Evolutionary conservation across 2,888 invertebrate genomes (phyloP), one percentile per base, ranked within the genome.

Genomic region (Caenorhabditis macrosperma): DNA sequence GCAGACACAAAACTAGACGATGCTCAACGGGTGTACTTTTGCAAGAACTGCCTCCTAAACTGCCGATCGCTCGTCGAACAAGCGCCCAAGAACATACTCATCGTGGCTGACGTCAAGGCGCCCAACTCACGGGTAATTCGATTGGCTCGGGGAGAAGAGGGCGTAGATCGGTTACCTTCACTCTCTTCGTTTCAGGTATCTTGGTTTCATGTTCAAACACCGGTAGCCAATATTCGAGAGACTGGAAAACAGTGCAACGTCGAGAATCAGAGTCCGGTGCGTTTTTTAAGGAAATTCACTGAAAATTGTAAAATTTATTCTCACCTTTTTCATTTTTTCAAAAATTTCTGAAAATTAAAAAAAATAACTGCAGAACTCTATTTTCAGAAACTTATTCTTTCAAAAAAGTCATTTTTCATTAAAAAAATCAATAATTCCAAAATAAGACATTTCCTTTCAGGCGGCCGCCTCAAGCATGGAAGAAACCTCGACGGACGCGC

Each of bases 401-500:
- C 38, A 30, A 10, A 26, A 17, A 38, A 59, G 10, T n/a, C n/a
- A n/a, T n/a, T n/a, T 44, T 41, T 46, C 41, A 20, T n/a, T 46
- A 30, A 38, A 30, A 30, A 12, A 52, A n/a, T n/a, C n/a, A n/a
- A n/a, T n/a, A n/a, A 41, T 17, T 35, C 24, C 35, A 9, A 17
- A 22, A 10, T 17, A n/a, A 9, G 7, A 33, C 2, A 35, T 41
- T 15, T 15, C 17, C 4, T 35, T 30, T 7, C 67, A 67, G 67
- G 22, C 30, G 5, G 38, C 57, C n/a, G 15, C 46, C 15, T 46
- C 63, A 33, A 60, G 50, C 44, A 41, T 38, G 28, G 54, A 66
- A 22, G 67, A 64, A 24, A 63, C 48, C 15, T 71, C 74, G 10
- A 82, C 74, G 0, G 82, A 84, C 41, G 81, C 84, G 0, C 63